phyloP scores from a whole-genome alignment of 2,888 invertebrate species.

The Pycnomerus fuliginosus region DNA sequence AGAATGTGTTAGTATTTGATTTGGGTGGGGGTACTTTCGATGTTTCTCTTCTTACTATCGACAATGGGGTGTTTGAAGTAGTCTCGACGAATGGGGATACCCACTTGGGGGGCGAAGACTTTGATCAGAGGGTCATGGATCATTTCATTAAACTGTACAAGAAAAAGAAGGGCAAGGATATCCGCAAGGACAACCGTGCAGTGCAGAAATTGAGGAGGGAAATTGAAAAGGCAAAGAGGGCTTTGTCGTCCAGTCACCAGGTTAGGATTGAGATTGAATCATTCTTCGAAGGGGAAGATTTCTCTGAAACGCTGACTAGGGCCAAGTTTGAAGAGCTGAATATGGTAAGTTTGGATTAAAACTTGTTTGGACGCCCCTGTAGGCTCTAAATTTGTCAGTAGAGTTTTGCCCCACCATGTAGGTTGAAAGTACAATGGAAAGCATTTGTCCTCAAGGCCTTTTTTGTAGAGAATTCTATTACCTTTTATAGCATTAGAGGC shows the following conservation, averaged over 20 bases:
- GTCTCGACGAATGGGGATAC: constrained; percentile 94
- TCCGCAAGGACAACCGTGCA: constrained; percentile 90
- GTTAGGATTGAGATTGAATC: constrained; percentile 98
- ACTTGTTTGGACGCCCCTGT: too few relatives aligned
- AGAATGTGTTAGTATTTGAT: constrained; percentile 98
- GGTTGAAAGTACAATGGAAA: too few relatives aligned
- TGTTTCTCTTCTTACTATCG: constrained; percentile 96
- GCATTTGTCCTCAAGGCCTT: too few relatives aligned
- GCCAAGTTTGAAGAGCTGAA: constrained; percentile 99
- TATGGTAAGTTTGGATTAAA: too few relatives aligned
- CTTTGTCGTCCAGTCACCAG: constrained; percentile 91
- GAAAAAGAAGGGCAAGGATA: constrained; percentile 98
- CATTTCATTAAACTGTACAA: constrained; percentile 95
- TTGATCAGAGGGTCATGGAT: constrained; percentile 97
- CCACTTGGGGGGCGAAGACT: constrained; percentile 98
- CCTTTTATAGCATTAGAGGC: too few relatives aligned
- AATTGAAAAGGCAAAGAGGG: constrained; percentile 96
- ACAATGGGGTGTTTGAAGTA: constrained; percentile 95
- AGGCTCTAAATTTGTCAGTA: too few relatives aligned
- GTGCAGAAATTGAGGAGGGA: constrained; percentile 95
- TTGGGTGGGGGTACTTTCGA: constrained; percentile 99
- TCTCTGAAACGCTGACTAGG: constrained; percentile 95
- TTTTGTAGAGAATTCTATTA: too few relatives aligned
- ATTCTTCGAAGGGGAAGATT: constrained; percentile 97
- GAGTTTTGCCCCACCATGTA: too few relatives aligned